These are phyloP conservation scores for Scyliorhinus canicula DNA, from an alignment of 2,797 vertebrate species.

Conservation along the genomic window DNA sequence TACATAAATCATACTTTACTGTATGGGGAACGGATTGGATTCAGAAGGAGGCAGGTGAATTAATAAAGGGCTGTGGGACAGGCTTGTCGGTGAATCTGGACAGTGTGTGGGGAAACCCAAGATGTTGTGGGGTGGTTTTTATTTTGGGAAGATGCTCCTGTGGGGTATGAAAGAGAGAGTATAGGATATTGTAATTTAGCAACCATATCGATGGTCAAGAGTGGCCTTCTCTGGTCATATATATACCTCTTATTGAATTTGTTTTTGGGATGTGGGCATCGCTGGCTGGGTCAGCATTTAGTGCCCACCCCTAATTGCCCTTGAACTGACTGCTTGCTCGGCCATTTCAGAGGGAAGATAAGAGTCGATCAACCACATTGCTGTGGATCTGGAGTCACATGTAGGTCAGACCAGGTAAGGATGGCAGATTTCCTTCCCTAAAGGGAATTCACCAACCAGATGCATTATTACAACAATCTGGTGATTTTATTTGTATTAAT, in stretches of 20 bases:
- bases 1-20: not conserved
- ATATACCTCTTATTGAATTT: not conserved
- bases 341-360: too few relatives aligned
- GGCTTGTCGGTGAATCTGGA: not conserved
- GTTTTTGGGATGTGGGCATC: too few relatives aligned
- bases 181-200: not conserved
- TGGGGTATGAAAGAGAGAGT: not conserved
- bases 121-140: not conserved
- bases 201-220: not conserved
- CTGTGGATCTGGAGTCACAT: too few relatives aligned
- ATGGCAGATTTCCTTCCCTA: too few relatives aligned
- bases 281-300: too few relatives aligned
- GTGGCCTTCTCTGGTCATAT: not conserved
- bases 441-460: too few relatives aligned
- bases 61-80: not conserved
- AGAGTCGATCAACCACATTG: too few relatives aligned
- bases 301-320: too few relatives aligned
- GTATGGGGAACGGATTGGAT: not conserved
- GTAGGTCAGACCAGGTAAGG: too few relatives aligned
- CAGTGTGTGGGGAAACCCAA: not conserved
- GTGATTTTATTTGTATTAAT: too few relatives aligned
- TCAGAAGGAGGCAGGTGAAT: not conserved
- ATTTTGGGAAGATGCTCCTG: not conserved
- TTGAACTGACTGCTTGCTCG: too few relatives aligned
- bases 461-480: too few relatives aligned